Evolutionary conservation across 2,888 invertebrate species (phyloP), one percentile per base, ranked within the genome.

Genomic region (Dendrolimus pini): DNA sequence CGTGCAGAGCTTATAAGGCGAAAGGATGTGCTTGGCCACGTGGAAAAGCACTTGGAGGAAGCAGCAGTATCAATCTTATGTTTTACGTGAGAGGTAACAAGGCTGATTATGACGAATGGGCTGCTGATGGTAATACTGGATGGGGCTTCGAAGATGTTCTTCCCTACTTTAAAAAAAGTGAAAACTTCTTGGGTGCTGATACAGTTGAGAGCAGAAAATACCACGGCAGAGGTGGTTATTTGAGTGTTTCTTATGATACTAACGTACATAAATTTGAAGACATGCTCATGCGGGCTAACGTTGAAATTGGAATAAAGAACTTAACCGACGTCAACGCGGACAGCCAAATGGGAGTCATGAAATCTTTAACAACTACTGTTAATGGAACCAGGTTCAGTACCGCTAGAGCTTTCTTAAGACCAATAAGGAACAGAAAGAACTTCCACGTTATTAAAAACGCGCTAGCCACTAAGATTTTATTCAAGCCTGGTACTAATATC

Each of bases 21-120:
- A 71, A 81, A 55, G 63, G 79, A 18, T 85, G 85, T 56, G 77
- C 82, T 1, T 93, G 93, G 93, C 92, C 94, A 13, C 57, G 95
- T 55, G 93, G 93, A 0, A 93, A 94, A 69, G 91, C 92, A 41
- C 78, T 94, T 8, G 95, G 95, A 0, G 95, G 95, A 0, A 90
- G 92, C 12, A 93, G 94, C 56, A 83, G 90, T 0, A 81, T 93
- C 7, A 95, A 95, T 72, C 93, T 91, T 54, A 93, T 95, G 94
- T 71, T 93, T 7, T 93, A 95, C 67, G 80, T 93, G 0, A 83
- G 93, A 64, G 95, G 95, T 0, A 93, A 94, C 72, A 89, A 91
- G 18, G 78, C 75, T 7, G 95, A 95, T 70, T 95, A 92, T 70
- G 75, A 90, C 1, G 77, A 85, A 0, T 97, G 96, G 96, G 93